Base-by-base conservation (phyloP, 2,113 vertebrate species). In the Furnarius figulus region DNA sequence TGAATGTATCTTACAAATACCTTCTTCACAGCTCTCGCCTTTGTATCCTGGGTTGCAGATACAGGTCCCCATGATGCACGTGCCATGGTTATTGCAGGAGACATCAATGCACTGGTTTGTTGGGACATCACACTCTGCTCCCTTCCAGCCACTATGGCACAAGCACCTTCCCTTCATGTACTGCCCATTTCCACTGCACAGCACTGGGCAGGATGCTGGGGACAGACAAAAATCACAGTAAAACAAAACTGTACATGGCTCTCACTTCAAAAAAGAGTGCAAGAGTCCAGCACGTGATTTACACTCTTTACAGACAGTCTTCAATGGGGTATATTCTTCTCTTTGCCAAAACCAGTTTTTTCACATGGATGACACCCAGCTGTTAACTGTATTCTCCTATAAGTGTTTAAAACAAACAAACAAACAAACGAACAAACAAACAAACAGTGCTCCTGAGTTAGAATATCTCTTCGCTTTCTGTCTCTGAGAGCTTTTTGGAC, bases 111-210 rank as follows among this genome's bases (percentile, higher is more conserved):
- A 99, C 98, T 99, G 99, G 98, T 97, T 99, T 35, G 99, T 99
- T 7, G 99, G 99, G 91, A 99, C 99, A 2, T 99, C 99, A 2
- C 99, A 99, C 85, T 99, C 99, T 0, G 99, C 98, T 15, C 99
- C 99, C 96, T 99, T 99, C 99, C 99, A 99, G 87, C 99, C 99
- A 1, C 99, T 99, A 94, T 99, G 99, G 97, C 99, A 99, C 97
- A 99, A 96, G 94, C 99, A 99, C 85, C 99, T 98, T 49, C 99
- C 99, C 97, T 99, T 99, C 97, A 99, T 98, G 97, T 99, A 99
- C 95, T 99, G 99, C 70, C 99, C 99, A 0, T 99, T 99, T 27
- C 99, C 99, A 5, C 99, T 99, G 98, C 99, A 99, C 67, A 99
- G 98, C 93, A 99, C 99, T 0, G 99, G 99, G 96, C 99, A 99